Percentiles rank a stretch among this genome's conserved stretches.
Evolutionary conservation across 2,113 vertebrate species (phyloP).

Genomic region (Salvelinus namaycush): DNA sequence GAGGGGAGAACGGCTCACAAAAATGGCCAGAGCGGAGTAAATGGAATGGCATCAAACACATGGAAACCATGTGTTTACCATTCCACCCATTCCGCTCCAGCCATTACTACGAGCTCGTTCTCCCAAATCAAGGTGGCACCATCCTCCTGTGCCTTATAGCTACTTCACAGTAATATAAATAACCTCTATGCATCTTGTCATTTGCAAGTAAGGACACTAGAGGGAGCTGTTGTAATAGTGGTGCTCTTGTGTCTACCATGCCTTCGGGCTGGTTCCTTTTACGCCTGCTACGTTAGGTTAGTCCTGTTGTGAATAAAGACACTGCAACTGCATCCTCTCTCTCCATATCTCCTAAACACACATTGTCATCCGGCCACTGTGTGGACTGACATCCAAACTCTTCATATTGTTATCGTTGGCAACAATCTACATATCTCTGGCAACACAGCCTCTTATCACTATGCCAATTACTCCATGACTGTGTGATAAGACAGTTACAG

Average conservation of each 20-base stretch:
- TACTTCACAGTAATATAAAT: background rate
- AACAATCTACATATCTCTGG: slow-evolving; percentile 56
- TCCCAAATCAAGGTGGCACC: too few species aligned
- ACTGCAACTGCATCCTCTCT: background rate
- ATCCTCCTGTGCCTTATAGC: background rate
- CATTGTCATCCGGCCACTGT: background rate
- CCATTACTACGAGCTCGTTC: too few species aligned
- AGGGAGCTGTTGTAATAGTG: slow-evolving; percentile 2
- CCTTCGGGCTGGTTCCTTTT: background rate
- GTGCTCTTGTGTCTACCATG: background rate
- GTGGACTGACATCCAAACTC: background rate
- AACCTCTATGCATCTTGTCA: background rate
- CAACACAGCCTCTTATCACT: slow-evolving; percentile 49
- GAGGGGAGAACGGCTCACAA: too few species aligned
- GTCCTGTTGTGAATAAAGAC: background rate
- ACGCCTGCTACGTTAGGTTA: too few species aligned
- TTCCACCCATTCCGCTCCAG: too few species aligned
- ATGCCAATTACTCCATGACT: slow-evolving; percentile 52
- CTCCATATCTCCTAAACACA: background rate
- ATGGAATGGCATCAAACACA: too few species aligned
- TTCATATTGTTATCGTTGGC: slow-evolving; percentile 28
- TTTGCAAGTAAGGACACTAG: slow-evolving; percentile 16
- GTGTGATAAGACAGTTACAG: slow-evolving; percentile 52
- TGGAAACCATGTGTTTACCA: too few species aligned
- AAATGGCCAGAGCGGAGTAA: too few species aligned